phyloP scores from a whole-genome alignment of 2,888 invertebrate species.

The Mythimna impura region DNA sequence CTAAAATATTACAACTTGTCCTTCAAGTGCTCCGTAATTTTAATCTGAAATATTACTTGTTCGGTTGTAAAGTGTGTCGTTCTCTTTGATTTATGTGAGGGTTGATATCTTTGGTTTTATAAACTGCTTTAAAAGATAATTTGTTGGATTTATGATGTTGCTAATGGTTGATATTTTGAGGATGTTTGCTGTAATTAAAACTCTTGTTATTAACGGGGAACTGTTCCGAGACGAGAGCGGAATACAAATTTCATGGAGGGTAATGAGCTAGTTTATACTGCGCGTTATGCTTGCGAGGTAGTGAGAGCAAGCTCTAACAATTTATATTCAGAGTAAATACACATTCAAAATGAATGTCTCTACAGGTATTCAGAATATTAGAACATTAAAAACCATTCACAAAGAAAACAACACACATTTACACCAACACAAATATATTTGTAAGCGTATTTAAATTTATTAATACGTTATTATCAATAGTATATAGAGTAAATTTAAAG shows the following conservation, averaged over 20 bases:
- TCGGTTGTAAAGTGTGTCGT: conserved; percentile 51
- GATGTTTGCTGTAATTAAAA: conserved; percentile 59
- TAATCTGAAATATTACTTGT: conserved; percentile 52
- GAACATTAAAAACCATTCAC: background rate
- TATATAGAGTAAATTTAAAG: conserved; percentile 15
- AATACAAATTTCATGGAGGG: conserved; percentile 52
- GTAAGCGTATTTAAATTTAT: background rate
- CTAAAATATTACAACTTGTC: conserved; percentile 51
- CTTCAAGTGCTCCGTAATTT: conserved; percentile 52
- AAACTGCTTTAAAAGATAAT: conserved; percentile 54
- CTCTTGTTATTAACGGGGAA: conserved; percentile 48
- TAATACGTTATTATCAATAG: background rate
- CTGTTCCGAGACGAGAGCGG: conserved; percentile 32
- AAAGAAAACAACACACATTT: background rate
- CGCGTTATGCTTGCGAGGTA: conserved; percentile 29
- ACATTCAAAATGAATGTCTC: background rate
- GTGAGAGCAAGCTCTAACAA: background rate
- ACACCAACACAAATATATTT: background rate
- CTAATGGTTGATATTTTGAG: conserved; percentile 53
- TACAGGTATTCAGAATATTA: background rate
- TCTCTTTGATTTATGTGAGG: conserved; percentile 52
- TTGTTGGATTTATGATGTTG: conserved; percentile 53
- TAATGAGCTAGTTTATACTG: conserved; percentile 49
- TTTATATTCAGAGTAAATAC: background rate
- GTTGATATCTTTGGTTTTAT: conserved; percentile 46